A percentile compares a stretch with the other conserved stretches of the same genome.
Conservation (phyloP, 2,113 vertebrate species). For the Hoplias malabaricus region DNA sequence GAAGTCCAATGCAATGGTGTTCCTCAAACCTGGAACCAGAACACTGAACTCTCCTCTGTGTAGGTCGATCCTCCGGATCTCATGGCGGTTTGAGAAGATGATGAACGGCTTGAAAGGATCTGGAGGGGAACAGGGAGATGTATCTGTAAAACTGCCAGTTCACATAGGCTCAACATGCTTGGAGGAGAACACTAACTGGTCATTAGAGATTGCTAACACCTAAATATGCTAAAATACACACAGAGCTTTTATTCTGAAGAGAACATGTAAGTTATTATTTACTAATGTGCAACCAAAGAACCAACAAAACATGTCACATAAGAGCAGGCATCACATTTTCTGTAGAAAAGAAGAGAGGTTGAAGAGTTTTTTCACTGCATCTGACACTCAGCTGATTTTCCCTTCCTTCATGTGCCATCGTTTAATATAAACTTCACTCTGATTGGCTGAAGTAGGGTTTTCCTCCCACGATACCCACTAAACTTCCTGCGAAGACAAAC, state of each 20-base stretch:
- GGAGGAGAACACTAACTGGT: too few species aligned
- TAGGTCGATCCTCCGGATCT: constrained; percentile 94
- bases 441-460: constrained; percentile 25
- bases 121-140: constrained; percentile 56
- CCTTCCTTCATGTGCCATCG: too few species aligned
- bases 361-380: not conserved
- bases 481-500: constrained; percentile 47
- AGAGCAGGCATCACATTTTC: too few species aligned
- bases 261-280: too few species aligned
- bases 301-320: too few species aligned
- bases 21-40: constrained; percentile 90
- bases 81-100: constrained; percentile 97
- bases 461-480: constrained; percentile 36
- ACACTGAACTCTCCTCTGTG: constrained; percentile 94
- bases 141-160: too few species aligned
- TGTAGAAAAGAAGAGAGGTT: not conserved
- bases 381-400: not conserved
- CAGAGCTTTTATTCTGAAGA: too few species aligned
- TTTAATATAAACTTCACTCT: not conserved
- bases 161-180: too few species aligned
- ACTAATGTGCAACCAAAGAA: too few species aligned
- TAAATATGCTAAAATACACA: too few species aligned
- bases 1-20: constrained; percentile 96
- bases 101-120: constrained; percentile 97
- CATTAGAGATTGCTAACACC: too few species aligned